These are phyloP conservation scores for Lumbricus terrestris DNA, from an alignment of 2,888 invertebrate species.

Conservation along the genomic window DNA sequence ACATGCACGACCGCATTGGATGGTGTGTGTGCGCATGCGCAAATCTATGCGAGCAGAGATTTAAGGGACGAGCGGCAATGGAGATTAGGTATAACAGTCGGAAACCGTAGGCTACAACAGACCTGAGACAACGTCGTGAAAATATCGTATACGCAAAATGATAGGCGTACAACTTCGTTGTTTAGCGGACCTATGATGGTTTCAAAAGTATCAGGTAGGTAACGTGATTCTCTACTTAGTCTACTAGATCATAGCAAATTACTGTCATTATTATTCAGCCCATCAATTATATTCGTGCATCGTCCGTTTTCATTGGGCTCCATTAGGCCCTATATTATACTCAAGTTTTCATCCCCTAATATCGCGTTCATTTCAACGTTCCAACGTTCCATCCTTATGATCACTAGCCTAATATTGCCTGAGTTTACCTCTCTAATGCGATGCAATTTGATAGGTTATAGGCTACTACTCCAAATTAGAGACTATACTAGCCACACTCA, in stretches of 20 bases:
- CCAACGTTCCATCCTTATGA: no score
- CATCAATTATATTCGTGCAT: neutral
- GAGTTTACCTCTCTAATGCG: no score
- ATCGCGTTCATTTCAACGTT: no score
- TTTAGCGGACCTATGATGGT: neutral
- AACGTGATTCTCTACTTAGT: neutral
- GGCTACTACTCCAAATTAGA: no score
- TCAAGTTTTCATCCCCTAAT: no score
- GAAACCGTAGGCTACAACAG: neutral
- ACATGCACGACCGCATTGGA: neutral
- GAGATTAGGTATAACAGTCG: neutral
- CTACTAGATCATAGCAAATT: neutral
- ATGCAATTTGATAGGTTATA: no score
- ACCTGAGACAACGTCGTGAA: no score
- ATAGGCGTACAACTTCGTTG: neutral
- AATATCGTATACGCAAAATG: neutral
- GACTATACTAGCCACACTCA: no score
- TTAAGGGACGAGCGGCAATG: neutral
- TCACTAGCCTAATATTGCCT: no score
- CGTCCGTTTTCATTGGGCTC: neutral
- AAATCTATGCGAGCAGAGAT: neutral
- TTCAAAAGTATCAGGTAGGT: neutral
- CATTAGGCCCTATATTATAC: no score
- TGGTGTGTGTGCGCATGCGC: neutral
- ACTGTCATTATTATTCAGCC: no score